Base-by-base conservation (phyloP, 2,113 vertebrate genomes). In the Ranitomeya imitator region DNA sequence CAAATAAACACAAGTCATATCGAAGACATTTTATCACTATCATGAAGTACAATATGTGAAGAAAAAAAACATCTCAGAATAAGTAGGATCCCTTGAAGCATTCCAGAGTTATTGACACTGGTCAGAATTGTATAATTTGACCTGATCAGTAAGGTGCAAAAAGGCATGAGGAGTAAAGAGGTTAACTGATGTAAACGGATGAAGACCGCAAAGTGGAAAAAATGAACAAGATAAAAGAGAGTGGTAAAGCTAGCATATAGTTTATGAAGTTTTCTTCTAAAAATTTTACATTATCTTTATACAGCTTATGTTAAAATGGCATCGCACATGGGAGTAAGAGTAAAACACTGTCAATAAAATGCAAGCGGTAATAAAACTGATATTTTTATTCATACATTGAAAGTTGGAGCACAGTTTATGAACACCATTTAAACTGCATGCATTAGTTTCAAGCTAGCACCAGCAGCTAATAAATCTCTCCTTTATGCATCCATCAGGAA, bases 401-500 rank as follows among this genome's bases (percentile, higher is more conserved):
- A 77, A 86, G 85, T n/a, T 63, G 59, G 61, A 65, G 76, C 60
- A 79, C 71, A 79, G 71, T 86, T 86, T 86, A 86, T 86, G 85
- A 86, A 86, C 21, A 78, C 57, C 52, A 87, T 87, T 79, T 87
- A 67, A 79, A 80, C 76, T 71, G 77, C 77, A 67, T 87, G 77
- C 86, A 80, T 80, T 87, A 59, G 76, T 67, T 80, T 80, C 86
- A 80, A 23, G 18, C 76, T 57, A 37, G 76, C 76, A 80, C 63
- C 77, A 79, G 12, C 76, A 79, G 77, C 86, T 80, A 80, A 87
- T 87, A 87, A 87, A 87, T 87, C 63, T 80, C 15, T 23, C 61
- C 63, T 79, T 69, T 87, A 87, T 87, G 76, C 86, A 80, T 65
- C 86, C 86, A 71, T 67, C 86, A 87, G 86, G 86, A 87, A 87